Evolutionary conservation across 2,113 vertebrate species (phyloP).

Genomic region (Antechinus stuartii): DNA sequence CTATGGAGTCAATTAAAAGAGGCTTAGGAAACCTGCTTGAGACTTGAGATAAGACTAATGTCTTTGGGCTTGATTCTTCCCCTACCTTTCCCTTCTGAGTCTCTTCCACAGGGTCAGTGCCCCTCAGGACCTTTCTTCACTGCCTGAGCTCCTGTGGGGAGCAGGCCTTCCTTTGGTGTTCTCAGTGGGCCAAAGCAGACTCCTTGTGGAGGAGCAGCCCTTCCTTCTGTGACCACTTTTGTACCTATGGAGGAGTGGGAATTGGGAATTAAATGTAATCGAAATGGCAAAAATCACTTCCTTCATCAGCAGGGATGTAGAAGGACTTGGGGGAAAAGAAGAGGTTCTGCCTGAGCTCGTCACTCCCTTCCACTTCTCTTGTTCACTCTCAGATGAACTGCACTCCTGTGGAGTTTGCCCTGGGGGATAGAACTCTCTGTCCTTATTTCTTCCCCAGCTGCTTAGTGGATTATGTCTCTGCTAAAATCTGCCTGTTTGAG

Average conservation of each 20-base stretch:
- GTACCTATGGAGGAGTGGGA: slow-evolving; percentile 61
- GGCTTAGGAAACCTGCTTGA: neutral
- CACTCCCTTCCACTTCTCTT: slow-evolving; percentile 56
- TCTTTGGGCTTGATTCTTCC: neutral
- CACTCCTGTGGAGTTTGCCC: slow-evolving; percentile 66
- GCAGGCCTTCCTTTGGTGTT: neutral
- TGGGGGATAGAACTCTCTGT: neutral
- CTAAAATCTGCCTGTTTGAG: neutral
- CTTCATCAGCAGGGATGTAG: slow-evolving; percentile 72
- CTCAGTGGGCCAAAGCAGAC: neutral
- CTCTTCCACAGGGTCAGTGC: neutral
- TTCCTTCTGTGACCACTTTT: neutral
- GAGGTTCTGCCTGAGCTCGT: slow-evolving; percentile 58
- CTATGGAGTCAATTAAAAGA: neutral
- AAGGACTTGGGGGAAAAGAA: slow-evolving; percentile 76
- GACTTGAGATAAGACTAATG: neutral
- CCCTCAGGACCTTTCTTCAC: neutral
- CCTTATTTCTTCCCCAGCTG: slow-evolving; percentile 36
- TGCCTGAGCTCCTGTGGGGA: neutral
- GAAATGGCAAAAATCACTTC: slow-evolving; percentile 77
- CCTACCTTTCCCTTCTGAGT: neutral
- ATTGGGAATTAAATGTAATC: slow-evolving; percentile 82
- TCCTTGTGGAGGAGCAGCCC: neutral
- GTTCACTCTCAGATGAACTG: slow-evolving; percentile 62
- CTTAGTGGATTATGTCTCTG: neutral